A percentile compares a stretch with the other conserved stretches of the same genome.
Evolutionary conservation across 2,888 invertebrate genomes (phyloP).

Genomic region (Zeuzera pyrina): DNA sequence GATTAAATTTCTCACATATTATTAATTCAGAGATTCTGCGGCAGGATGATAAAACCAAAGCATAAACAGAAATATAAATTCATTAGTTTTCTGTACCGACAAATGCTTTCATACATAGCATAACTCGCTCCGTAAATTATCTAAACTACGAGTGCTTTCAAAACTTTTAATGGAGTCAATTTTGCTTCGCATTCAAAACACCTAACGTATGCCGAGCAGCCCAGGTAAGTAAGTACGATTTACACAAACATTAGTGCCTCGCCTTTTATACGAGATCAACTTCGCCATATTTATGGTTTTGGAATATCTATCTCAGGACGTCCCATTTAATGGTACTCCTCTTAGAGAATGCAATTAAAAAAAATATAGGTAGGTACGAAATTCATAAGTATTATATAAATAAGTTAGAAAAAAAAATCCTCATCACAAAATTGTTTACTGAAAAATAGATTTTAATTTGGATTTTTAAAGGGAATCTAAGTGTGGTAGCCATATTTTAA

Average conservation of each 20-base stretch:
- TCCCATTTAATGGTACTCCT: no score
- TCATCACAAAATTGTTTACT: no score
- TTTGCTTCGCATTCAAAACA: slow-evolving; percentile 66
- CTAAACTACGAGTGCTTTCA: slow-evolving; percentile 67
- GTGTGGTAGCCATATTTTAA: no score
- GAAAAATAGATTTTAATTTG: no score
- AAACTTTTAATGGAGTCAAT: slow-evolving; percentile 72
- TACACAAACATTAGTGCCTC: slow-evolving; percentile 50
- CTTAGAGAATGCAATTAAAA: no score
- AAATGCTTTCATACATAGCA: slow-evolving; percentile 56
- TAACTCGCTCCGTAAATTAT: slow-evolving; percentile 66
- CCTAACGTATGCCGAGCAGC: slow-evolving; percentile 32
- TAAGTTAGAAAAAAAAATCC: no score
- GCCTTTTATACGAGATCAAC: slow-evolving; percentile 32
- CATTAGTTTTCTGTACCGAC: slow-evolving; percentile 52
- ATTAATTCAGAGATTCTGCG: no score
- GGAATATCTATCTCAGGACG: slow-evolving; percentile 16
- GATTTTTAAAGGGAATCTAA: no score
- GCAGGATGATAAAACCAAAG: no score
- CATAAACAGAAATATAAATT: slow-evolving; percentile 52
- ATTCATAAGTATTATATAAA: no score
- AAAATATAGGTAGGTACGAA: no score
- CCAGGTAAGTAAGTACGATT: slow-evolving; percentile 45
- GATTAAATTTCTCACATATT: no score
- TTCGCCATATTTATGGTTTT: slow-evolving; percentile 24